phyloP scores from a whole-genome alignment of 2,797 vertebrate species.

The Lateolabrax maculatus region DNA sequence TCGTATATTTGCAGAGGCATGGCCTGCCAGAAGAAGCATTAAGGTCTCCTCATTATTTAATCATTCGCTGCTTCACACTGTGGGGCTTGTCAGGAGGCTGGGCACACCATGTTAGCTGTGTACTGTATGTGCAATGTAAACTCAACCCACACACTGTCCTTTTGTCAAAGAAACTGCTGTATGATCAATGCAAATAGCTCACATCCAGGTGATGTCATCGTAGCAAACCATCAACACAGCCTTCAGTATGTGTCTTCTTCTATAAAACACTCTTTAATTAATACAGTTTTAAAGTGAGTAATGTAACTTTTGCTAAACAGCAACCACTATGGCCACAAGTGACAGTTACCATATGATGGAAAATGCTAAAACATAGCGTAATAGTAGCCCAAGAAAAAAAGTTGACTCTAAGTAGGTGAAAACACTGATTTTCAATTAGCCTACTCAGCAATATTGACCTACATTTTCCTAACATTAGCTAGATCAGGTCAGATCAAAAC shows the following conservation, averaged over 20 bases:
- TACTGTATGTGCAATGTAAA: constrained; percentile 5
- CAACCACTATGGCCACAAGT: neutral
- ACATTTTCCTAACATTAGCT: neutral
- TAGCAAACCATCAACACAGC: neutral
- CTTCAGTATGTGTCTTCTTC: neutral
- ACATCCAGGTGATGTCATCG: constrained; percentile 11
- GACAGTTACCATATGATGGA: neutral
- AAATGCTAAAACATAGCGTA: neutral
- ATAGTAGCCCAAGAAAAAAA: neutral
- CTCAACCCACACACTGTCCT: neutral
- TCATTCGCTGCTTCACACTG: constrained; percentile 63
- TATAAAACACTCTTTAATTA: neutral
- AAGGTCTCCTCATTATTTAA: constrained; percentile 78
- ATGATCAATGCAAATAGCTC: constrained; percentile 15
- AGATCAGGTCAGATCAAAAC: no score
- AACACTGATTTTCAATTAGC: neutral
- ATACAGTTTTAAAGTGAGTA: neutral
- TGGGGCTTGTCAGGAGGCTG: constrained; percentile 22
- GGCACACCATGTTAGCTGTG: neutral
- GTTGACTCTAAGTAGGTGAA: neutral
- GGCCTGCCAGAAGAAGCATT: constrained; percentile 79
- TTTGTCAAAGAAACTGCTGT: constrained; percentile 3
- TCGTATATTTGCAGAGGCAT: constrained; percentile 64
- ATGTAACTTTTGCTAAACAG: neutral
- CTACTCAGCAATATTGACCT: neutral